Base-by-base conservation (phyloP, 2,113 vertebrate genomes). In the Diglossa brunneiventris region DNA sequence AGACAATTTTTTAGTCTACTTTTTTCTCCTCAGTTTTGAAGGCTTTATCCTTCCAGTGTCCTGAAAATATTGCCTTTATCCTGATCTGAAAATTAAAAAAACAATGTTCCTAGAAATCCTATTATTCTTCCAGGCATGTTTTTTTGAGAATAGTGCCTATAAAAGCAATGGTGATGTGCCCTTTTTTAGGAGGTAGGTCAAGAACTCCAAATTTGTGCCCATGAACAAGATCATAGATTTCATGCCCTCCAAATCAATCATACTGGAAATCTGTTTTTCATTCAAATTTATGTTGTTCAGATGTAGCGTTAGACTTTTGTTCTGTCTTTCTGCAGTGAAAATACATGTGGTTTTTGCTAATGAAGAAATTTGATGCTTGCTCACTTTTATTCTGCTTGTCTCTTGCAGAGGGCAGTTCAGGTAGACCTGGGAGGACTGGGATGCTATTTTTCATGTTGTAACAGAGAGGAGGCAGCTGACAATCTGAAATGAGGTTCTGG, bases 1-100 rank as follows among this genome's bases (percentile, higher is more conserved):
- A 61, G 1, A 0, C 2, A 2, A 0, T 22, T 23, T 63, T 49
- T 83, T 68, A 2, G 35, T 21, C 41, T 35, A 17, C 7, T 33
- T 41, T 22, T 13, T 18, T 3, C 13, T 18, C 3, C 4, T 9
- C 6, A 18, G 23, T 11, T 84, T 89, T 61, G 62, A 79, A 73
- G 18, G 6, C 16, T 44, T 77, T 82, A 41, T 79, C 22, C 22
- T 84, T 79, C 12, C 10, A 15, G 3, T 58, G 21, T 87, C 26
- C 33, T 33, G 41, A 58, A 76, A 39, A 39, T 39, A 39, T 39
- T 39, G 39, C 39, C 39, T 66, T 92, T 68, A 46, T 39, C 6
- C 14, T 95, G 22, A 70, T 31, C 20, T 39, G 11, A 84, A 87
- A 68, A 68, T 21, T 42, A 8, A 49, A 49, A 44, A n/a, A 49